Percentiles rank a stretch among this genome's conserved stretches.
These are phyloP conservation scores for Corynorhinus townsendii DNA, from an alignment of 2,113 vertebrate species.

Conservation along the genomic window DNA sequence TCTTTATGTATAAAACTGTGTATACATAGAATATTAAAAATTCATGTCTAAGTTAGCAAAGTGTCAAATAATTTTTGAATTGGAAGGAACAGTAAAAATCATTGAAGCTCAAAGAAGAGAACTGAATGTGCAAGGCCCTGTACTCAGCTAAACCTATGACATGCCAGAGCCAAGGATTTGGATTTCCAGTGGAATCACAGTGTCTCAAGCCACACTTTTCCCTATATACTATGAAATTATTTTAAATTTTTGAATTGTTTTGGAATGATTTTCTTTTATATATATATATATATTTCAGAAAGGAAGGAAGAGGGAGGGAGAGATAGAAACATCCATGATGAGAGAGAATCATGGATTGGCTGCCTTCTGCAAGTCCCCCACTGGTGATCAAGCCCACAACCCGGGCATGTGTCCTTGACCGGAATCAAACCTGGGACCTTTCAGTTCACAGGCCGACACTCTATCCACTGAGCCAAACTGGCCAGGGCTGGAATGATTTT, in stretches of 20 bases:
- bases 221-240: not conserved
- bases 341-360: too few relatives aligned
- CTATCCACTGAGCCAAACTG: too few relatives aligned
- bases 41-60: not conserved
- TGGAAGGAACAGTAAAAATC: not conserved
- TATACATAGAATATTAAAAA: not conserved
- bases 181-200: not conserved
- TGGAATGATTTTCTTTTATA: not conserved
- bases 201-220: not conserved
- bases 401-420: too few relatives aligned
- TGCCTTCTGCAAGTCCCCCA: too few relatives aligned
- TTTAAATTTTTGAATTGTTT: not conserved
- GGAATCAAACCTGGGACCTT: too few relatives aligned
- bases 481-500: not conserved
- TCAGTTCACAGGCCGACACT: too few relatives aligned
- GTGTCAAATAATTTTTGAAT: not conserved
- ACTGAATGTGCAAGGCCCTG: rapidly evolving
- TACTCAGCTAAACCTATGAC: not conserved
- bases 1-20: not conserved
- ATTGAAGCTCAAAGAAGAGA: not conserved
- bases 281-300: too few relatives aligned
- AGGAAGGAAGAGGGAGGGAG: too few relatives aligned
- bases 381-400: too few relatives aligned
- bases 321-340: too few relatives aligned
- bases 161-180: not conserved